Base-by-base conservation (phyloP, 2,888 invertebrate genomes). In the Lagria hirta region DNA sequence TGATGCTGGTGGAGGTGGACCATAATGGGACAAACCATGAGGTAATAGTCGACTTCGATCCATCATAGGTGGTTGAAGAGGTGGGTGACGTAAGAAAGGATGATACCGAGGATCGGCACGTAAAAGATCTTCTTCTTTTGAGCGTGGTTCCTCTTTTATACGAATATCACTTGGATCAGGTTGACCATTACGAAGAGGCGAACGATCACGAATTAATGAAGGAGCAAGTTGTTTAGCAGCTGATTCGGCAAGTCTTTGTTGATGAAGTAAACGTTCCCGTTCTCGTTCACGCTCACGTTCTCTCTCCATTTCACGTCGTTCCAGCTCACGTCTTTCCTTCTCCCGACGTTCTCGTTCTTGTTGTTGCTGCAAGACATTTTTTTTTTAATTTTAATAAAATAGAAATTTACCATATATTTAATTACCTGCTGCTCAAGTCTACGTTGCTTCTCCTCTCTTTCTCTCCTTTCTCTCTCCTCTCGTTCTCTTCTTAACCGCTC, bases 121-220 rank as follows among this genome's bases (percentile, higher is more conserved):
- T 3, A 59, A 57, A 12, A 64, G 43, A 34, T 66, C 64, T 34
- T 66, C 65, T 29, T 64, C 64, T 43, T 80, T 78, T 37, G 75
- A 73, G n/a, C 81, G 73, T 7, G 80, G 78, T 55, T 83, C 83
- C 55, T 83, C 83, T 58, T 84, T 83, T 1, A 82, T 74, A 52
- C 83, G 76, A 48, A 83, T 66, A 17, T 33, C 34, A 4, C 15
- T 8, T 11, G 32, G 55, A 38, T 75, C 72, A 36, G 71, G 72
- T 43, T 70, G 67, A 4, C 86, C 86, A 65, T 85, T 88, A 15
- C 89, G 77, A 36, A 88, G 71, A 3, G 90, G 90, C 3, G 89
- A 89, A 33, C 90, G 77, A 51, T 84, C 84, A 3, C 84, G 66
- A 44, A 72, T 57, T 54, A 71, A 60, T 33, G 69, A 46, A 22